Evolutionary conservation across 2,113 vertebrate genomes (phyloP), one percentile per base, ranked within the genome.

Genomic region (Osmerus mordax): DNA sequence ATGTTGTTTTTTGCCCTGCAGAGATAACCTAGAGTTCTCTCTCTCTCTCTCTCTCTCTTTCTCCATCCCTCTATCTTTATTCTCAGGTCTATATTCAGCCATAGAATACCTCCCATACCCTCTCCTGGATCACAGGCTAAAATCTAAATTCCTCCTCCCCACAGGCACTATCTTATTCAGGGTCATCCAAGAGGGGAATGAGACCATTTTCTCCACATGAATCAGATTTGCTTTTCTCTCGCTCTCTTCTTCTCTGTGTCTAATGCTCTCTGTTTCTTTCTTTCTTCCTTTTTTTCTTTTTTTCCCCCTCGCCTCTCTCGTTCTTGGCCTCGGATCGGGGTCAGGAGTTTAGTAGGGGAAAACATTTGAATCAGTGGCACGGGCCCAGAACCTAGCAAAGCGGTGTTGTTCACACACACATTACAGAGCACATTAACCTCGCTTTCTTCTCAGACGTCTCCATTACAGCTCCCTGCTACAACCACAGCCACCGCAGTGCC

Each of bases 281-380:
- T 66, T 51, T 87, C 84, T 91, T 89, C 12, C 21, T 70, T 66
- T 13, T 54, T 36, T 14, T 9, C 25, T 16, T 56, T 69, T 64
- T 81, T 80, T 78, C 61, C 72, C 63, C 62, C 5, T 47, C 29
- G 81, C 76, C 78, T 81, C 76, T 81, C 77, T 75, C 66, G 64
- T 51, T 87, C 84, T 91, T 89, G 88, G 89, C 87, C 85, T 81
- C 82, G 87, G 83, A 89, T 83, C 87, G 85, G 84, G 90, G 91
- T 92, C 90, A 90, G 81, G 83, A 91, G 91, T 92, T 91, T 91
- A 91, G 87, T 89, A 86, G 90, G 88, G 87, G 86, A 90, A 87
- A 90, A 89, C 88, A 89, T 90, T 91, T 86, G 81, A 90, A 86
- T 78, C 53, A 23, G 86, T 89, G 89, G 89, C 89, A 86, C 81